A percentile compares a stretch with the other conserved stretches of the same genome.
Evolutionary conservation across 2,113 vertebrate species (phyloP).

Genomic region (Apistogramma diplotaenia): DNA sequence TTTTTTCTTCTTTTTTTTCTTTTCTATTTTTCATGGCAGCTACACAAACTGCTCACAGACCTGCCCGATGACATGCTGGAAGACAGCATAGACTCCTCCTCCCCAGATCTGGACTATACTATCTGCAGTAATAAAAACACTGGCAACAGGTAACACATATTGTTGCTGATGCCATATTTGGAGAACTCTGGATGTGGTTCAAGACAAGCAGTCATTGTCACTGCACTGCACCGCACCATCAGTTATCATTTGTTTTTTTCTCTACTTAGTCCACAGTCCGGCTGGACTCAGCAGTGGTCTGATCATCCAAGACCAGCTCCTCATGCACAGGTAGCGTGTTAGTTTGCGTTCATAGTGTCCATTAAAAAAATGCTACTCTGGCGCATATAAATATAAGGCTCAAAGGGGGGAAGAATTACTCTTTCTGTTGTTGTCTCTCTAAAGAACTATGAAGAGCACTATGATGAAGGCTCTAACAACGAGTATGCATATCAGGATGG

Average conservation of each 20-base stretch:
- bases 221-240: neutral
- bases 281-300: constrained; percentile 79
- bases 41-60: constrained; percentile 92
- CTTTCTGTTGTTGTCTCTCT: constrained; percentile 16
- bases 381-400: neutral
- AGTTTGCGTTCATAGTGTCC: neutral
- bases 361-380: neutral
- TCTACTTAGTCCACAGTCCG: constrained; percentile 71
- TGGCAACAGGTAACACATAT: constrained; percentile 74
- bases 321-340: constrained; percentile 71
- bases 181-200: neutral
- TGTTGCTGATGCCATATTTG: neutral
- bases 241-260: neutral
- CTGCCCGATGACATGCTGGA: constrained; percentile 97
- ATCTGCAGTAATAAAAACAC: constrained; percentile 77
- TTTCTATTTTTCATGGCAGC: constrained; percentile 55
- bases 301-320: constrained; percentile 67
- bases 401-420: neutral
- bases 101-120: constrained; percentile 77
- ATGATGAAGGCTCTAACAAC: constrained; percentile 57
- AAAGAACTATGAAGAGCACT: constrained; percentile 71
- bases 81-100: constrained; percentile 86
- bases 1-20: neutral
- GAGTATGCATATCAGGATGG: constrained; percentile 65
- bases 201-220: neutral